Evolutionary conservation across 2,888 invertebrate genomes (phyloP).

Genomic region (Sminthurinus aureus): DNA sequence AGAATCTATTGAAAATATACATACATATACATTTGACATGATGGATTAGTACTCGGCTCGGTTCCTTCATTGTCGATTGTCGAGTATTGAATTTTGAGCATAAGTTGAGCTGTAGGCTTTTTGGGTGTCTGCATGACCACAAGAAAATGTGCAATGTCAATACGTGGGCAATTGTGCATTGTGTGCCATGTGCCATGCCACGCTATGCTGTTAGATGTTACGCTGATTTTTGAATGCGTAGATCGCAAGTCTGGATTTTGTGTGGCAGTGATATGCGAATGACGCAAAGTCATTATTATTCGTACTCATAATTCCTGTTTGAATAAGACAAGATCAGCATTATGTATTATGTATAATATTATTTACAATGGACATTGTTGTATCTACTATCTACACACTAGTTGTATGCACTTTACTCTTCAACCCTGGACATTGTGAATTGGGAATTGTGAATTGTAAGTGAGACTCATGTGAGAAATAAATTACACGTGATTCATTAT

Average conservation of each 20-base stretch:
- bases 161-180: not conserved
- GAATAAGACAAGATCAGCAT: not conserved
- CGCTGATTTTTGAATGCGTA: too few species aligned
- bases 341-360: not conserved
- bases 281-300: not conserved
- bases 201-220: too few species aligned
- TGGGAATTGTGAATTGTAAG: too few species aligned
- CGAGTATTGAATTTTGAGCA: too few species aligned
- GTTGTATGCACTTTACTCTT: not conserved
- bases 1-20: too few species aligned
- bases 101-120: too few species aligned
- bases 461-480: conserved; percentile 9
- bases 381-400: not conserved
- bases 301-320: not conserved
- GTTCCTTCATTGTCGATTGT: too few species aligned
- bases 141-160: not conserved
- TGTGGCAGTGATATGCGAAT: not conserved
- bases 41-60: not conserved
- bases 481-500: conserved; percentile 4
- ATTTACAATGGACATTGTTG: not conserved
- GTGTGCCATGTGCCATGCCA: too few species aligned
- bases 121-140: too few species aligned
- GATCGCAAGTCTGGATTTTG: too few species aligned
- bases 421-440: not conserved
- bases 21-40: not conserved